These are phyloP conservation scores for Brachionus asplanchnoidis DNA, from an alignment of 1,140 invertebrate genomes.

Conservation along the genomic window DNA sequence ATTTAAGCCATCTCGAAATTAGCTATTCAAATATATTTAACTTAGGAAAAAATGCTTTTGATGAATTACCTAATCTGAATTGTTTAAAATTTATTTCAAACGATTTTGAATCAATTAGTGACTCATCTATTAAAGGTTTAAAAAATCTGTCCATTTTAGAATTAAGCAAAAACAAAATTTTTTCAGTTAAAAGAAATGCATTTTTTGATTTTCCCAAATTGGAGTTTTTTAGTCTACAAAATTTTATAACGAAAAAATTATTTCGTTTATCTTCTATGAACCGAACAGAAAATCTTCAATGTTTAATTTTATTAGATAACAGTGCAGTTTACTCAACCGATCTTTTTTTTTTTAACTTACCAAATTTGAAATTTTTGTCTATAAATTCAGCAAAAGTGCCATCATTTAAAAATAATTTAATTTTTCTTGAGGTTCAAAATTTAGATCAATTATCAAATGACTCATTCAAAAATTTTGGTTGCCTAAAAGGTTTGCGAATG, in stretches of 20 bases:
- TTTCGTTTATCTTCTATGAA: neutral
- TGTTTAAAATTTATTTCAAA: neutral
- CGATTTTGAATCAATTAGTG: neutral
- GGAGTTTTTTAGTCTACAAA: neutral
- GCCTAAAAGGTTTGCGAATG: neutral
- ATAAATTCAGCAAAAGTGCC: neutral
- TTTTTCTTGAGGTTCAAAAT: neutral
- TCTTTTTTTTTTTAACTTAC: neutral
- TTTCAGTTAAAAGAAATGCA: neutral
- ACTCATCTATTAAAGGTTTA: neutral
- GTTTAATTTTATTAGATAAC: neutral
- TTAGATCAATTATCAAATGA: neutral
- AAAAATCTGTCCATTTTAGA: neutral
- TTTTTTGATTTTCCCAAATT: neutral
- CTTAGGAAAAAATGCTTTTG: neutral
- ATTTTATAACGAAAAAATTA: neutral
- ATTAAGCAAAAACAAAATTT: neutral
- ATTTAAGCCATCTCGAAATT: neutral
- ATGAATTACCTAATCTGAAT: neutral
- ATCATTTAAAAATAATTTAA: neutral
- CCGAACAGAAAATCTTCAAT: neutral
- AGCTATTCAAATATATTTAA: neutral
- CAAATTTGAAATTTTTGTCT: neutral
- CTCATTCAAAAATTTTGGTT: neutral
- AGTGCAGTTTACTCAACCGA: neutral